Percentiles rank a stretch among this genome's conserved stretches.
Evolutionary conservation across 1,140 invertebrate genomes (phyloP).

Genomic region (Drosophila kepulauana): DNA sequence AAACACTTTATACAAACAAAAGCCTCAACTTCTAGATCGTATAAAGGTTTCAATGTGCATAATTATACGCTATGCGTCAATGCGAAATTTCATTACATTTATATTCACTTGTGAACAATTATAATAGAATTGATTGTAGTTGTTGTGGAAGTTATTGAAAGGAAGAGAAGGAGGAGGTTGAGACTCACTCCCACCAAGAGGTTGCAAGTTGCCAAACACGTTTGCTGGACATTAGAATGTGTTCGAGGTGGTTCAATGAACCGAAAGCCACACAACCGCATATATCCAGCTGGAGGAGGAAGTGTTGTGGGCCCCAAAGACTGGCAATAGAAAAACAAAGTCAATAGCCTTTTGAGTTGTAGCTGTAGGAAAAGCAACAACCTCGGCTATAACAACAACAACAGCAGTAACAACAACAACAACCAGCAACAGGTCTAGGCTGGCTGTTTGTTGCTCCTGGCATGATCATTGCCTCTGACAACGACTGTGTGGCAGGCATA

Average conservation of each 20-base stretch:
- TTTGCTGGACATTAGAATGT: constrained; percentile 76
- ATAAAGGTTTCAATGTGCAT: constrained; percentile 26
- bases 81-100: constrained; percentile 46
- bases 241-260: constrained; percentile 60
- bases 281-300: constrained; percentile 61
- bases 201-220: constrained; percentile 73
- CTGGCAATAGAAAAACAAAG: constrained; percentile 81
- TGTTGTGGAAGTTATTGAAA: constrained; percentile 17
- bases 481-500: constrained; percentile 34
- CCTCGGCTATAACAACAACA: constrained; percentile 39
- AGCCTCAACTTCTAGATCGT: background rate
- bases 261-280: constrained; percentile 30
- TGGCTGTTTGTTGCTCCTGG: constrained; percentile 61
- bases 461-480: constrained; percentile 65
- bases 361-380: constrained; percentile 22
- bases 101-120: constrained; percentile 50
- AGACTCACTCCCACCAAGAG: constrained; percentile 19
- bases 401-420: constrained; percentile 31
- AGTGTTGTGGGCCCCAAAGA: constrained; percentile 58
- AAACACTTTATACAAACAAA: no score
- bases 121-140: constrained; percentile 33
- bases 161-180: background rate
- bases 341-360: constrained; percentile 69
- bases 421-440: constrained; percentile 72
- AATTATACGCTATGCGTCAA: constrained; percentile 28